Base-by-base conservation (phyloP, 2,113 vertebrate genomes). In the Hypocryptadius cinnamomeus region DNA sequence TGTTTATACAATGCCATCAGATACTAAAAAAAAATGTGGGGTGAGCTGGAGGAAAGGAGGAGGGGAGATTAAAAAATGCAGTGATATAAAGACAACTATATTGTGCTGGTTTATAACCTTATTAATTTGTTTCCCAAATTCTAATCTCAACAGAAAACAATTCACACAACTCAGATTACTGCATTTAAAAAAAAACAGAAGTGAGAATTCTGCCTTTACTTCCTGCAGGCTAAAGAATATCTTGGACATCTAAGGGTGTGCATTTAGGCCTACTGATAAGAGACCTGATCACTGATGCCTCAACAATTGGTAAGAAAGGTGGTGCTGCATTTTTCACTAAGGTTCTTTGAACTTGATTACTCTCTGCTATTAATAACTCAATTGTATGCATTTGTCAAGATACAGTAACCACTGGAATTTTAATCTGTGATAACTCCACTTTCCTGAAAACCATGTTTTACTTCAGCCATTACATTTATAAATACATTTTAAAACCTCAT, bases 151-250 rank as follows among this genome's bases (percentile, higher is more conserved):
- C 13, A 77, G 39, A 83, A 85, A 83, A 45, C 11, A 72, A 76
- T 48, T 78, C 35, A 56, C 18, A 82, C 44, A 85, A 33, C 22
- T 70, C 31, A 54, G 20, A 85, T 45, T 28, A 79, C 9, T 20
- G n/a, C 17, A 50, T 35, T 37, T 5, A 59, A 48, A 65, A 53
- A 37, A 50, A 31, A 14, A 2, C 21, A n/a, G 6, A n/a, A 72
- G 24, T 0, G 0, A 57, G 3, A 5, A 85, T 21, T 73, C 30
- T n/a, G 7, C 31, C 31, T 81, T 48, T 74, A 68, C 22, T 51
- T 72, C 66, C 56, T 23, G 13, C 8, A 57, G 28, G 54, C 30
- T 70, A 35, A 73, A 64, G 28, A 9, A 8, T 35, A 20, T 37
- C 86, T 65, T 17, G 14, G 61, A 48, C 66, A 65, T n/a, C 69